A percentile compares a stretch with the other conserved stretches of the same genome.
Evolutionary conservation across 2,113 vertebrate species (phyloP).

Genomic region (Chionodraco myersi): DNA sequence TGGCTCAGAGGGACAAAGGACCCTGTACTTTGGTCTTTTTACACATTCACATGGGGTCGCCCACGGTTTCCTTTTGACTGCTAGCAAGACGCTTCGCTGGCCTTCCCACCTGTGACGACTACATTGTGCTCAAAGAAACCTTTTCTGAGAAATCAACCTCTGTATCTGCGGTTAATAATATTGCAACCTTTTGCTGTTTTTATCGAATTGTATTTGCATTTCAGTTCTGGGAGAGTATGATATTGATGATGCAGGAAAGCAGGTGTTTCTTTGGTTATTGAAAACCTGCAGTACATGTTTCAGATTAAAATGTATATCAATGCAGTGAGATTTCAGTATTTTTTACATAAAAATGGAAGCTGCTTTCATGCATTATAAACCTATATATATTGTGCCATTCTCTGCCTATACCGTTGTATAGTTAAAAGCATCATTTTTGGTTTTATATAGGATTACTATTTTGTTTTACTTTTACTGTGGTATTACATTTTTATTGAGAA

Average conservation of each 20-base stretch:
- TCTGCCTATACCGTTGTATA: too few relatives aligned
- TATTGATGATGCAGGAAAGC: background rate
- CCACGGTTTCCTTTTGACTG: constrained; percentile 10
- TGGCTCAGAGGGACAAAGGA: constrained; percentile 4
- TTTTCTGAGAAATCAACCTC: constrained; percentile 3
- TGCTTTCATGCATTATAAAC: too few relatives aligned
- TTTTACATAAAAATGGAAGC: too few relatives aligned
- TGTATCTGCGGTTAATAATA: background rate
- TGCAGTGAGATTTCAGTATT: too few relatives aligned
- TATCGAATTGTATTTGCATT: too few relatives aligned
- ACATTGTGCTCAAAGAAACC: constrained; percentile 7
- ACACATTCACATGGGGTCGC: background rate
- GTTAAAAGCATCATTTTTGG: too few relatives aligned
- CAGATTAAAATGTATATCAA: background rate
- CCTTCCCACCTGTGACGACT: constrained; percentile 7
- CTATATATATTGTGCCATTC: too few relatives aligned
- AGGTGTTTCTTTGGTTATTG: background rate
- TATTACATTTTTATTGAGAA: too few relatives aligned
- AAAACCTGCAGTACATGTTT: background rate
- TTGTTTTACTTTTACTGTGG: too few relatives aligned
- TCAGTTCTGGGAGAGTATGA: background rate
- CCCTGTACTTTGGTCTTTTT: background rate
- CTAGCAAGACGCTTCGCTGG: background rate
- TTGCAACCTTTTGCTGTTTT: background rate
- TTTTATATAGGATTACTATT: too few relatives aligned